Evolutionary conservation across 92 coral and sea anemone species (phyloP).

Genomic region (Parazoanthus atlanticus): DNA sequence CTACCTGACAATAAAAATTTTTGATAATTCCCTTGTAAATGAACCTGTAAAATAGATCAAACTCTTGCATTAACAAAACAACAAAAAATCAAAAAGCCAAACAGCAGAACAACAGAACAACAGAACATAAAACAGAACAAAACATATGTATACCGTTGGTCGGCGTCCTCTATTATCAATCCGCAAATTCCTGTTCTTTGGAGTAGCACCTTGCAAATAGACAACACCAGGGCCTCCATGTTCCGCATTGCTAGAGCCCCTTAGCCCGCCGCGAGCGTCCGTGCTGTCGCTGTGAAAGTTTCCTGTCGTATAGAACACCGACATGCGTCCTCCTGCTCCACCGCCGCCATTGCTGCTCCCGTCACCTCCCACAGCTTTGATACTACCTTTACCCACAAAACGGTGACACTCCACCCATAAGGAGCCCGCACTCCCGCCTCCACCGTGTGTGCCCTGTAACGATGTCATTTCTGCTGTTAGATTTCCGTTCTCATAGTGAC

Average conservation of each 20-base stretch:
- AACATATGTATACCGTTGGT: slow-evolving; percentile 50
- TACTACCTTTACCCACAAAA: slow-evolving; percentile 62
- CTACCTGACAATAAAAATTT: slow-evolving; percentile 46
- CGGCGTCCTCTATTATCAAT: slow-evolving; percentile 68
- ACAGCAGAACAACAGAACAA: no score
- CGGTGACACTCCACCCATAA: slow-evolving; percentile 57
- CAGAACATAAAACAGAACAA: neutral
- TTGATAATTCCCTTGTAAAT: slow-evolving; percentile 54
- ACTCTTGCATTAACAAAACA: neutral
- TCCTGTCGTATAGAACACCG: slow-evolving; percentile 64
- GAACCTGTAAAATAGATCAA: slow-evolving; percentile 27
- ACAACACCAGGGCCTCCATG: slow-evolving; percentile 81
- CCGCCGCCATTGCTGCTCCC: slow-evolving; percentile 71
- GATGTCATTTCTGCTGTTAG: neutral
- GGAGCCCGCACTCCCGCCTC: slow-evolving; percentile 82
- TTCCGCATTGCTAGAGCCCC: slow-evolving; percentile 54
- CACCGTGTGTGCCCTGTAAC: slow-evolving; percentile 57
- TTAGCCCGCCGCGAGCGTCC: slow-evolving; percentile 63
- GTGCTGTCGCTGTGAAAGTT: slow-evolving; percentile 68
- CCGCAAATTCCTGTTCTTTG: slow-evolving; percentile 62
- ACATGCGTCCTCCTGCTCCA: slow-evolving; percentile 78
- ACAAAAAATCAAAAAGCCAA: neutral
- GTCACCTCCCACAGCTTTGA: slow-evolving; percentile 62
- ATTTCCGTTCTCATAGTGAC: neutral
- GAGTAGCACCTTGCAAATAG: slow-evolving; percentile 64